phyloP scores from a whole-genome alignment of 2,113 vertebrate species.

The Eleginops maclovinus region DNA sequence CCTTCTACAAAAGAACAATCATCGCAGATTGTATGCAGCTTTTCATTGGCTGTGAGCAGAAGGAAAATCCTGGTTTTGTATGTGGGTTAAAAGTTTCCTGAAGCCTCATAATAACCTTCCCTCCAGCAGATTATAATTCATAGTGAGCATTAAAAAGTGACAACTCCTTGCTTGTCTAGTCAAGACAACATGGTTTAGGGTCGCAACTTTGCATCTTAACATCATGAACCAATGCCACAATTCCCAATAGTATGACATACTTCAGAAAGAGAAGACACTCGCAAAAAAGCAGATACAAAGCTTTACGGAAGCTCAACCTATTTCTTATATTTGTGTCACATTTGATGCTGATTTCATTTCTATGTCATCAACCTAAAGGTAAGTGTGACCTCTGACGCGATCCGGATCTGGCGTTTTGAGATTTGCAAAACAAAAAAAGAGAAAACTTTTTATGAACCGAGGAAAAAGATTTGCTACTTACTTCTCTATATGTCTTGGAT shows the following conservation, averaged over 20 bases:
- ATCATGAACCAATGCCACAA: not conserved
- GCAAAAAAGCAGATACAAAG: not conserved
- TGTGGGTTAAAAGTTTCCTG: conserved; percentile 32
- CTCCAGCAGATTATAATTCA: conserved; percentile 40
- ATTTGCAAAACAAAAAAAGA: conserved; percentile 23
- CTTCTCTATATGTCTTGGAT: conserved; percentile 25
- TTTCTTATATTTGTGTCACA: not conserved
- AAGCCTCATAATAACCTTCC: conserved; percentile 25
- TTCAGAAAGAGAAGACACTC: not conserved
- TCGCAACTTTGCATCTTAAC: conserved; percentile 1
- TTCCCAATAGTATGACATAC: not conserved
- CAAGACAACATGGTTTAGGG: conserved; percentile 25
- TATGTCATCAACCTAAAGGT: conserved; percentile 56
- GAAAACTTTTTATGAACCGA: conserved; percentile 7
- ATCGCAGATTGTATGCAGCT: conserved; percentile 14
- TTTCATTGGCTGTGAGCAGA: conserved; percentile 26
- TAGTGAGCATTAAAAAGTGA: conserved; percentile 11
- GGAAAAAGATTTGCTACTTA: conserved; percentile 19
- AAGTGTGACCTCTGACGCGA: conserved; percentile 55
- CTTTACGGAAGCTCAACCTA: not conserved
- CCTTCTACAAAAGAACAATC: conserved; percentile 41
- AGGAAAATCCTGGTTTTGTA: conserved; percentile 30
- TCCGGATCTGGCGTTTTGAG: conserved; percentile 10
- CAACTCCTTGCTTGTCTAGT: conserved; percentile 24
- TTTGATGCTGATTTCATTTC: conserved; percentile 25